A percentile compares a stretch with the other conserved stretches of the same genome.
Evolutionary conservation across 2,113 vertebrate species (phyloP).

Genomic region (Seriola quinqueradiata): DNA sequence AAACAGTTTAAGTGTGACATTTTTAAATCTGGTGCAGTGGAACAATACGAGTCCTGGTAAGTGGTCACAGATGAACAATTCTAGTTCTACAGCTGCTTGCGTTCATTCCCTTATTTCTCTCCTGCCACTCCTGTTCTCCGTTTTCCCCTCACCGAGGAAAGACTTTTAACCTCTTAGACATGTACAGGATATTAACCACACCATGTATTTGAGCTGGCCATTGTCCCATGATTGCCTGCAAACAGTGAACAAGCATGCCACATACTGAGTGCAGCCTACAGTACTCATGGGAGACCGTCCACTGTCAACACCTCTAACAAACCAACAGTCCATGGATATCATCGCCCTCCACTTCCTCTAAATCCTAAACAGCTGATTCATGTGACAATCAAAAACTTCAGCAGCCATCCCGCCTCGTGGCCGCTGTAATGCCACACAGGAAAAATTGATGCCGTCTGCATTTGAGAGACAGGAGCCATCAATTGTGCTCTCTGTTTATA

Average conservation of each 20-base stretch:
- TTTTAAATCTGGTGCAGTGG: background rate
- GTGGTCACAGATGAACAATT: constrained; percentile 29
- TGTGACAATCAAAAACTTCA: constrained; percentile 64
- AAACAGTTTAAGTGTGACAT: background rate
- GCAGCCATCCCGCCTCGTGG: constrained; percentile 22
- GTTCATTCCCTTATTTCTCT: constrained; percentile 1
- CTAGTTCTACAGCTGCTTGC: background rate
- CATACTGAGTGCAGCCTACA: background rate
- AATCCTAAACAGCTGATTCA: constrained; percentile 67
- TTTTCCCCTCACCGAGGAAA: background rate
- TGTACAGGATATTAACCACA: constrained; percentile 12
- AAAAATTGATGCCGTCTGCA: constrained; percentile 47
- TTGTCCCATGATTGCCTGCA: background rate
- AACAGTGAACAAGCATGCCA: background rate
- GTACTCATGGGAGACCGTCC: background rate
- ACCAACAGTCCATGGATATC: background rate
- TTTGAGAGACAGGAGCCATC: constrained; percentile 66
- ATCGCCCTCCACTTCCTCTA: constrained; percentile 28
- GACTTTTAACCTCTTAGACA: constrained; percentile 1
- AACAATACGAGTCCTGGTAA: background rate
- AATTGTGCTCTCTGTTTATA: constrained; percentile 51
- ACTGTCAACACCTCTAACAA: background rate
- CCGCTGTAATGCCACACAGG: background rate
- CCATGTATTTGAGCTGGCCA: background rate
- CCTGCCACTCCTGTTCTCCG: background rate